Evolutionary conservation across 2,888 invertebrate genomes (phyloP), one percentile per base, ranked within the genome.

Genomic region (Neoaliturus tenellus): DNA sequence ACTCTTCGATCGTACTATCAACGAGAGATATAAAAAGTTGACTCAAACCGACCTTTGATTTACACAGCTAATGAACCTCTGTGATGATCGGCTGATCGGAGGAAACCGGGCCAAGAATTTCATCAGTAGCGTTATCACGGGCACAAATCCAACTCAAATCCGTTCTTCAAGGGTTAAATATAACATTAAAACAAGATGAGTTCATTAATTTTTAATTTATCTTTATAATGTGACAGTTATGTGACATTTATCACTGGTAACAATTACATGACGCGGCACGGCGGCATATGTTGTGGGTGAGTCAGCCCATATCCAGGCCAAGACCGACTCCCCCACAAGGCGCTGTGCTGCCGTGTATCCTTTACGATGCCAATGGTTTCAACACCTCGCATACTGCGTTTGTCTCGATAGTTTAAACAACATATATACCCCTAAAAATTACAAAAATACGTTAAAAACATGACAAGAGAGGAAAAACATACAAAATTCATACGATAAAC

Each of bases 271-370:
- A n/a, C 41, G 41, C 41, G 41, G 6, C 6, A 41, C 14, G 8
- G 6, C 41, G 55, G 55, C 55, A 23, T 55, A 20, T 55, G 55
- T 55, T 1, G 6, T 1, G 6, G 12, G 20, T 55, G 55, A 55
- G 55, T 55, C 62, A 62, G 62, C 62, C 62, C 8, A 23, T 62
- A 62, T 62, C n/a, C 28, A 31, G 62, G 62, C 62, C 62, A 62
- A 62, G 62, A 62, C 5, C 62, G 31, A 3, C 62, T 62, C 62
- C 28, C 62, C 14, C 62, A 31, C 31, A 62, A 5, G 31, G 31
- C 20, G 25, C 5, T 8, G 48, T 14, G 35, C 35, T n/a, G n/a
- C n/a, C n/a, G n/a, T n/a, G n/a, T n/a, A n/a, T n/a, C n/a, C n/a
- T n/a, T n/a, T n/a, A n/a, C n/a, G n/a, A n/a, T n/a, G n/a, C n/a